phyloP scores from a whole-genome alignment of 2,888 invertebrate genomes.

The Urechis unicinctus region DNA sequence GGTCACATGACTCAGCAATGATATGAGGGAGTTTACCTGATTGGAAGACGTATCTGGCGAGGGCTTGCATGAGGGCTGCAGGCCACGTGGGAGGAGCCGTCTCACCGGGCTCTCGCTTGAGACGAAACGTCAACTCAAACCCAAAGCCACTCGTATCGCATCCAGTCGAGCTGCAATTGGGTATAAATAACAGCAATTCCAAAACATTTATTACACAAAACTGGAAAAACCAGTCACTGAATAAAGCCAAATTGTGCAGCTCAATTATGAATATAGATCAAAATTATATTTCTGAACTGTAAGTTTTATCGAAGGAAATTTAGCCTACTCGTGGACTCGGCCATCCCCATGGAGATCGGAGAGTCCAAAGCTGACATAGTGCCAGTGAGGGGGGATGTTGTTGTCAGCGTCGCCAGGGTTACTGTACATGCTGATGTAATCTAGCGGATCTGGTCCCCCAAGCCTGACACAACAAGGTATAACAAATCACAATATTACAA shows the following conservation, averaged over 20 bases:
- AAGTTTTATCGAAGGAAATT: no score
- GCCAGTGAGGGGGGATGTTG: slow-evolving; percentile 86
- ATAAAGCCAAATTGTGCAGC: no score
- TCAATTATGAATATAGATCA: no score
- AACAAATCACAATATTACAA: no score
- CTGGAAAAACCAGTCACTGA: no score
- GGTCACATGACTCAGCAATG: no score
- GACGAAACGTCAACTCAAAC: slow-evolving; percentile 81
- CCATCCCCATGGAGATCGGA: slow-evolving; percentile 94
- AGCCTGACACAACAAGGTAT: slow-evolving; percentile 57
- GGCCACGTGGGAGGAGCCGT: slow-evolving; percentile 87
- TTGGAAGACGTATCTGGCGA: slow-evolving; percentile 90
- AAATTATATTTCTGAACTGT: no score
- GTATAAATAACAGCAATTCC: no score
- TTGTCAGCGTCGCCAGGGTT: slow-evolving; percentile 73
- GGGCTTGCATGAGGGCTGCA: slow-evolving; percentile 82
- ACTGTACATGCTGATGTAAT: slow-evolving; percentile 94
- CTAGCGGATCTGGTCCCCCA: slow-evolving; percentile 83
- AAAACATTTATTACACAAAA: no score
- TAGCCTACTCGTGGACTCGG: slow-evolving; percentile 64
- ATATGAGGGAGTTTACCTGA: no score
- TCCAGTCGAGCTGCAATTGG: slow-evolving; percentile 28
- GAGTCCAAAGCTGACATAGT: slow-evolving; percentile 89
- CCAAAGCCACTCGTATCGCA: slow-evolving; percentile 75
- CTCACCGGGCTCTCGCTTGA: slow-evolving; percentile 63